These are phyloP conservation scores for Heliconius aoede DNA, from an alignment of 2,888 invertebrate genomes.

Conservation along the genomic window DNA sequence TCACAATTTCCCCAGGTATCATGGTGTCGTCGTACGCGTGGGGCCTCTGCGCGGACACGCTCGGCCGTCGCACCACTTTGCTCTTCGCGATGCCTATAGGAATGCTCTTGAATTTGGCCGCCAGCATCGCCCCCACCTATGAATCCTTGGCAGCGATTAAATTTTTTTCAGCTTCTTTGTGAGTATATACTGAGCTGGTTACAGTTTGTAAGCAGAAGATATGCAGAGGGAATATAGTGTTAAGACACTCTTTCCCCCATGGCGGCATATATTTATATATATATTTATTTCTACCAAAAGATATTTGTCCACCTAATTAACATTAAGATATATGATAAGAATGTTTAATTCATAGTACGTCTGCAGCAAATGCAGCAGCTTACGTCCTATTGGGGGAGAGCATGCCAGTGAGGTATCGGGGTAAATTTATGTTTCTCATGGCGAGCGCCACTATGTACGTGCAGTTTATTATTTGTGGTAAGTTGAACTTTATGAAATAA, in stretches of 20 bases:
- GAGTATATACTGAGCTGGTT: constrained; percentile 49
- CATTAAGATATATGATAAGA: background rate
- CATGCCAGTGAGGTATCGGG: constrained; percentile 61
- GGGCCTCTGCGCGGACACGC: constrained; percentile 71
- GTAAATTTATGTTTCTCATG: constrained; percentile 70
- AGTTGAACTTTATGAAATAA: constrained; percentile 44
- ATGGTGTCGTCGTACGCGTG: constrained; percentile 72
- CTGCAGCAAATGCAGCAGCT: constrained; percentile 72
- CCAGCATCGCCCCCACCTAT: constrained; percentile 66
- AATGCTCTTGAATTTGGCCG: constrained; percentile 58
- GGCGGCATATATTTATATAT: too few species aligned
- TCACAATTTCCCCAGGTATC: constrained; percentile 52
- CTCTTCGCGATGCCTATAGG: constrained; percentile 70
- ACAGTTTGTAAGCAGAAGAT: too few species aligned
- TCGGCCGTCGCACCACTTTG: constrained; percentile 65
- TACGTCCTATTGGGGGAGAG: constrained; percentile 72
- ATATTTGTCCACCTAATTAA: background rate
- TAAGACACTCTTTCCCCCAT: too few species aligned
- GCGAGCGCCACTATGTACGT: constrained; percentile 68
- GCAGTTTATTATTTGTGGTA: constrained; percentile 65
- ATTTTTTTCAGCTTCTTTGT: constrained; percentile 70
- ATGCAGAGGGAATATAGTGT: too few species aligned
- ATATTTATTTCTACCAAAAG: too few species aligned
- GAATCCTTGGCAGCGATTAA: constrained; percentile 61
- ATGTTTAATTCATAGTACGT: constrained; percentile 58